Conservation (phyloP, 2,888 invertebrate species). For the Neoaliturus tenellus region DNA sequence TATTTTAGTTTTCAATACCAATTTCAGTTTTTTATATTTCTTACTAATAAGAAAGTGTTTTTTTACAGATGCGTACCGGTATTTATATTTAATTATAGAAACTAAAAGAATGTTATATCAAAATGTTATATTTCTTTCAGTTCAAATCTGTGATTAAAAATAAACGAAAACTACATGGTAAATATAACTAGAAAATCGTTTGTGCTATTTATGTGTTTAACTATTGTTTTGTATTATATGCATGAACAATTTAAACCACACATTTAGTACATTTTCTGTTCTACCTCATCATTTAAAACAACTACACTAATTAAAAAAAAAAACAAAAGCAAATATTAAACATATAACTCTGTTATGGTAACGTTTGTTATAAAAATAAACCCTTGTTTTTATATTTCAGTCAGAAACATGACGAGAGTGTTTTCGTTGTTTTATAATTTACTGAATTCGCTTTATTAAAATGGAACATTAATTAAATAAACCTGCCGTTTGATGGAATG, state of each 20-base stretch:
- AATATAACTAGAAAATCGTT: too few relatives aligned
- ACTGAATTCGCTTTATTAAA: conserved; percentile 18
- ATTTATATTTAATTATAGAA: too few relatives aligned
- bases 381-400: neutral
- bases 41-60: too few relatives aligned
- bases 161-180: too few relatives aligned
- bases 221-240: neutral
- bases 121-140: too few relatives aligned
- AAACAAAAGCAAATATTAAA: neutral
- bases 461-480: conserved; percentile 28
- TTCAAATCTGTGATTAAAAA: too few relatives aligned
- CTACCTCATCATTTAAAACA: neutral
- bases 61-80: too few relatives aligned
- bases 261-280: neutral
- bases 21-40: too few relatives aligned
- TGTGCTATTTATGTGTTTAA: neutral
- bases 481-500: conserved; percentile 3
- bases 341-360: neutral
- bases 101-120: too few relatives aligned
- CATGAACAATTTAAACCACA: neutral
- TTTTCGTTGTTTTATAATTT: conserved; percentile 31
- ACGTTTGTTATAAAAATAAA: neutral
- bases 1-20: too few relatives aligned
- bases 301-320: conserved; percentile 13
- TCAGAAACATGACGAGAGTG: neutral